A percentile compares a stretch with the other conserved stretches of the same genome.
Conservation (phyloP, 1,140 invertebrate genomes). For the Antheraea mylitta region DNA sequence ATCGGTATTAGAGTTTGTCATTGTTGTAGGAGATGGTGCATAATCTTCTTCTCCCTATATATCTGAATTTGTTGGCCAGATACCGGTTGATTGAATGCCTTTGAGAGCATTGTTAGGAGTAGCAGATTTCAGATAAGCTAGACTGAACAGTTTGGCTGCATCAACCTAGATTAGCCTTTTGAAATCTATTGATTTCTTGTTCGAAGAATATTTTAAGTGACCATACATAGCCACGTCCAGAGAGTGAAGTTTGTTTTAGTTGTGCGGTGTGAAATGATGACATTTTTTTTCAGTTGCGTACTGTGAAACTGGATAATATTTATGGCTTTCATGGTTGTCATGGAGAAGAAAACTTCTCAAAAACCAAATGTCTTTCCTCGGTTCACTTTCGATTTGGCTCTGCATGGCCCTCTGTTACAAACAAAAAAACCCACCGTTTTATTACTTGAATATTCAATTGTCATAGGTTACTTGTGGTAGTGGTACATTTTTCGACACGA, state of each 20-base stretch:
- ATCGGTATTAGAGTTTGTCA: neutral
- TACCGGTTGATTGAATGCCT: neutral
- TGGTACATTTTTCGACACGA: no score
- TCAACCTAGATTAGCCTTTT: neutral
- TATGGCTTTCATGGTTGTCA: slow-evolving; percentile 14
- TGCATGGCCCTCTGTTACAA: no score
- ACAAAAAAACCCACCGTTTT: no score
- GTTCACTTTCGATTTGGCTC: no score
- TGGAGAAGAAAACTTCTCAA: slow-evolving; percentile 22
- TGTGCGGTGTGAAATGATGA: slow-evolving; percentile 31
- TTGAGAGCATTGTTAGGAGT: slow-evolving; percentile 4
- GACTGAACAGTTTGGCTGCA: neutral
- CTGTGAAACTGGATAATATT: slow-evolving; percentile 26
- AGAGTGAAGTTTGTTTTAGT: slow-evolving; percentile 24
- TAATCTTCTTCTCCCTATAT: slow-evolving; percentile 10
- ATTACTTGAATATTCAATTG: no score
- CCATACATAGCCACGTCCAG: slow-evolving; percentile 31
- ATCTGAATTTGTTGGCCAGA: slow-evolving; percentile 2
- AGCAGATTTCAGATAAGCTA: neutral
- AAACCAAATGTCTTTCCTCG: neutral
- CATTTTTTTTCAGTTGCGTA: slow-evolving; percentile 25
- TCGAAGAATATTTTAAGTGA: slow-evolving; percentile 32
- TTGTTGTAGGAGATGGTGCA: neutral
- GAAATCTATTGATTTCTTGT: slow-evolving; percentile 8
- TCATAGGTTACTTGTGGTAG: no score